Evolutionary conservation across 2,113 vertebrate species (phyloP), one percentile per base, ranked within the genome.

Genomic region (Turdus rufiventris): DNA sequence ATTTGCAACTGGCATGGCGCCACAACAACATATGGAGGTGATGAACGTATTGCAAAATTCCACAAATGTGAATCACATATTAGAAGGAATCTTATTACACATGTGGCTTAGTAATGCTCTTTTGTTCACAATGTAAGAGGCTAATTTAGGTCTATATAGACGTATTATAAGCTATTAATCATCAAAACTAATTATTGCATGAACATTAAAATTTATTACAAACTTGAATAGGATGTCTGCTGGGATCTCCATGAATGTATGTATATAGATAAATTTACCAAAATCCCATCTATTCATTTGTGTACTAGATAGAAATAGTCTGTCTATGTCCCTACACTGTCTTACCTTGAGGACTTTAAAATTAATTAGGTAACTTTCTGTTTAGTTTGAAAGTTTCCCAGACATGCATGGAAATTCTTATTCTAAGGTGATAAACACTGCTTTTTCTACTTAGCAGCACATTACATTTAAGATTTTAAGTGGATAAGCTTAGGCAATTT

Each of bases 1-100:
- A 36, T 81, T 94, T 89, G 33, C 70, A 78, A 56, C 20, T 67
- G 63, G 40, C 38, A 40, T 23, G 9, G 4, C 87, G 43, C 53
- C 79, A 87, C 48, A 94, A 91, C 26, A 92, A 71, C 68, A 74
- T 94, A 93, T n/a, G 77, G 87, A 94, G 12, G 5, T 79, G n/a
- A 5, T 6, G 70, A 89, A 72, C 21, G 53, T 62, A 79, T 29
- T 95, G 53, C 31, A 62, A 33, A 75, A 57, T 74, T 92, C 70
- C 50, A 82, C 33, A 89, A 66, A 82, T 23, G 4, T n/a, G 34
- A 92, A 86, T 34, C 20, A 65, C 1, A 0, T 80, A 81, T 67
- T 77, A 72, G 60, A 89, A 87, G 11, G 76, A 87, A 67, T 48
- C 18, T 67, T 67, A 65, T 45, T 74, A 45, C 12, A 54, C 20